A percentile compares a stretch with the other conserved stretches of the same genome.
Evolutionary conservation across 2,797 vertebrate species (phyloP).

Genomic region (Micropoecilia bifurca): DNA sequence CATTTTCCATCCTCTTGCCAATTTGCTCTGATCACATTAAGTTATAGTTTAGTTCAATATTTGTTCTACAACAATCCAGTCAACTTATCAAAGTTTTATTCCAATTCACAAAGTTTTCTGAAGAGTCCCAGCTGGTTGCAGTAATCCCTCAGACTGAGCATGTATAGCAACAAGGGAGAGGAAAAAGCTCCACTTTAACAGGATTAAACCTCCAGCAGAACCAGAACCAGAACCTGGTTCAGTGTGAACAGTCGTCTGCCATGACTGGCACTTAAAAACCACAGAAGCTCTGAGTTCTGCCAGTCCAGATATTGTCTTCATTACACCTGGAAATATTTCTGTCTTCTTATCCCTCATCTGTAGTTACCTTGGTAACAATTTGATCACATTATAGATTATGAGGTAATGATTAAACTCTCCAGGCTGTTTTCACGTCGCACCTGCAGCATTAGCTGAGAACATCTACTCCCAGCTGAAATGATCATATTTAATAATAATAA

Average conservation of each 20-base stretch:
- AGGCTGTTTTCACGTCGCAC: neutral
- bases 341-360: neutral
- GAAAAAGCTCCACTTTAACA: too few relatives aligned
- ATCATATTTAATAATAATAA: neutral
- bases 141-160: neutral
- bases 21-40: neutral
- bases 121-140: neutral
- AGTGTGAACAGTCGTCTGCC: neutral
- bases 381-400: neutral
- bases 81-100: neutral
- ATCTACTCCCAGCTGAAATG: neutral
- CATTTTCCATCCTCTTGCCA: too few relatives aligned
- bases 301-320: neutral
- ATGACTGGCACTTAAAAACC: too few relatives aligned
- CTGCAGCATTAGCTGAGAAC: neutral
- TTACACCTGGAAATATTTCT: neutral
- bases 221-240: neutral
- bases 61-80: neutral
- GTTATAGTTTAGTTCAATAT: neutral
- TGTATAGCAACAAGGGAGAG: too few relatives aligned
- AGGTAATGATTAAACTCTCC: neutral
- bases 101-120: neutral
- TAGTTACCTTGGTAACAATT: neutral
- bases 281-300: too few relatives aligned
- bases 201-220: neutral